These are phyloP conservation scores for Tiliqua scincoides DNA, from an alignment of 2,113 vertebrate species.

Conservation along the genomic window DNA sequence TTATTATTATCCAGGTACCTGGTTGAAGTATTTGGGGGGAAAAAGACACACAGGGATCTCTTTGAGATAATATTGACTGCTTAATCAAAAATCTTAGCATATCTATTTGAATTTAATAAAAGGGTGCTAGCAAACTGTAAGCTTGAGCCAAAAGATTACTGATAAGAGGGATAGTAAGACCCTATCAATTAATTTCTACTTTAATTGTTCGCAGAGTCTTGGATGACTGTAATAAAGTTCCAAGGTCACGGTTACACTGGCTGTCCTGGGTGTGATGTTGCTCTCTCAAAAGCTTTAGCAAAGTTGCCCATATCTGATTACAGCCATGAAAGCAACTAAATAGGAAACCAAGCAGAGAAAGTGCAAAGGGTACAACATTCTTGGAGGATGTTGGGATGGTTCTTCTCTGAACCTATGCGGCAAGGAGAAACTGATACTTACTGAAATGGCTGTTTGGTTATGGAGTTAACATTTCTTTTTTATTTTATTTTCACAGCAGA, in stretches of 20 bases:
- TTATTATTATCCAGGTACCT: background rate
- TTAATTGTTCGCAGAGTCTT: background rate
- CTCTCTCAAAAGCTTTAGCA: background rate
- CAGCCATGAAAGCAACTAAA: background rate
- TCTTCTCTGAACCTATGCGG: background rate
- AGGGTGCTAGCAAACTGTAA: background rate
- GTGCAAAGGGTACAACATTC: conserved; percentile 3
- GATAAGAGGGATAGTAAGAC: background rate
- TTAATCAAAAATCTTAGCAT: background rate
- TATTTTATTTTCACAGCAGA: background rate
- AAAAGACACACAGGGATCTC: background rate
- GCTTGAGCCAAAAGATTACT: background rate
- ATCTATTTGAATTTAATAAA: background rate
- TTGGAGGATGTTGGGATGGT: background rate
- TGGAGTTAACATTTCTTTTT: background rate
- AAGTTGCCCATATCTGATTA: background rate
- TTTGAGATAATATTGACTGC: background rate
- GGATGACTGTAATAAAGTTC: background rate
- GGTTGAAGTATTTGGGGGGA: too few relatives aligned
- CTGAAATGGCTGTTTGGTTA: background rate
- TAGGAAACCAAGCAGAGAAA: background rate
- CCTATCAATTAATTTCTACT: background rate
- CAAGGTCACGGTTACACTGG: background rate
- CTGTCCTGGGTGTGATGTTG: background rate
- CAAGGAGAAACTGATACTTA: background rate